phyloP scores from a whole-genome alignment of 1,140 invertebrate genomes.

The Papilio helenus region DNA sequence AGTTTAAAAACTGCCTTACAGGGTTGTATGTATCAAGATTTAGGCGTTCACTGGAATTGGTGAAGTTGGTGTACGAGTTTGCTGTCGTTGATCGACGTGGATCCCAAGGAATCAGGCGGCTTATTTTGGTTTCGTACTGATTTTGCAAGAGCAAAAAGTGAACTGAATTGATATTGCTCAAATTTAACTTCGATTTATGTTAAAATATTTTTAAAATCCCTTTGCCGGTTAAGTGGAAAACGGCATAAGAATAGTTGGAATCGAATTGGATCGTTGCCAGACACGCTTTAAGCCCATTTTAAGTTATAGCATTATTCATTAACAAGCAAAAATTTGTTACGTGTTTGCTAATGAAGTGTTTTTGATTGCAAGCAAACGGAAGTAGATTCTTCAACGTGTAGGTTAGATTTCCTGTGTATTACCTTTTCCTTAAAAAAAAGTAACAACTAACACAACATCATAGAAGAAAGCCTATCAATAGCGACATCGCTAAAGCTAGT shows the following conservation, averaged over 20 bases:
- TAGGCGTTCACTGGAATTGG: neutral
- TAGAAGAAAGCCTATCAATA: too few species aligned
- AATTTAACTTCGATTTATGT: neutral
- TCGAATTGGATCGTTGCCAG: conserved; percentile 28
- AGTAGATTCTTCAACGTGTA: neutral
- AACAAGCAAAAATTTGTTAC: neutral
- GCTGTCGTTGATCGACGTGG: neutral
- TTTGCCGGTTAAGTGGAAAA: conserved; percentile 5
- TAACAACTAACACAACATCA: too few species aligned
- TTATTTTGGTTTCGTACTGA: neutral
- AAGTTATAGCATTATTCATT: conserved; percentile 9
- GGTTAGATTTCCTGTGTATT: neutral
- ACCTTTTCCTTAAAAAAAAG: too few species aligned
- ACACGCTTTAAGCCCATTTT: conserved; percentile 6
- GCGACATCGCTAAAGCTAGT: too few species aligned
- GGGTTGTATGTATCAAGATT: too few species aligned
- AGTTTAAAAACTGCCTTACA: too few species aligned
- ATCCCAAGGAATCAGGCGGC: neutral
- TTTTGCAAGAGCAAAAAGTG: too few species aligned
- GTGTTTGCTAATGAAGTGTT: neutral
- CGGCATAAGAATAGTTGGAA: conserved; percentile 2
- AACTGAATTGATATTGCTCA: neutral
- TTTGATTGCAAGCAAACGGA: neutral
- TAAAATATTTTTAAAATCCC: neutral
- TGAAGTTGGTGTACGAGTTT: neutral